A percentile compares a stretch with the other conserved stretches of the same genome.
Evolutionary conservation across 2,797 vertebrate species (phyloP).

Genomic region (Oreochromis mossambicus): DNA sequence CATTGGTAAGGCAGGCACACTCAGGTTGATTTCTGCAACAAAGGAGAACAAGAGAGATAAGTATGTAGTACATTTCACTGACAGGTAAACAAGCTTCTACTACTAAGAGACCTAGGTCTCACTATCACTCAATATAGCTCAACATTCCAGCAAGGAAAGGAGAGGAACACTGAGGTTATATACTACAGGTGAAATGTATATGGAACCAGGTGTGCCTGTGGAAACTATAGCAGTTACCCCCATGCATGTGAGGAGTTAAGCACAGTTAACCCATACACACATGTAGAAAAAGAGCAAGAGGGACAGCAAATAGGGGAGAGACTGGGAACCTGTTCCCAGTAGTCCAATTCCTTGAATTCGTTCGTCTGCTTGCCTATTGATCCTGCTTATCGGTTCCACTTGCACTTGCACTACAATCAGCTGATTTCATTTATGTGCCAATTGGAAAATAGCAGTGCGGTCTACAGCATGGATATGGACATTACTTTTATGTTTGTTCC

Average conservation of each 20-base stretch:
- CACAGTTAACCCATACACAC: not conserved
- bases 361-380: not conserved
- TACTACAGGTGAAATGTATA: not conserved
- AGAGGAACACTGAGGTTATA: not conserved
- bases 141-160: not conserved
- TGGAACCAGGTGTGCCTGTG: not conserved
- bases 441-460: not conserved
- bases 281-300: not conserved
- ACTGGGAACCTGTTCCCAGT: not conserved
- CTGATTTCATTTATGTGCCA: not conserved
- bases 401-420: not conserved
- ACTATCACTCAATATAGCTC: not conserved
- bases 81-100: not conserved
- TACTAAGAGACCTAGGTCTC: not conserved
- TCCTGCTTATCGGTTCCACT: not conserved
- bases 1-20: not conserved
- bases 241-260: not conserved
- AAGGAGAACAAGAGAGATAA: not conserved
- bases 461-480: not conserved
- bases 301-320: not conserved
- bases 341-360: not conserved
- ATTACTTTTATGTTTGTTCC: not conserved
- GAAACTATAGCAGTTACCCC: not conserved
- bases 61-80: not conserved
- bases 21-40: not conserved